These are phyloP conservation scores for Pseudococcus viburni DNA, from an alignment of 2,888 invertebrate genomes.

Conservation along the genomic window DNA sequence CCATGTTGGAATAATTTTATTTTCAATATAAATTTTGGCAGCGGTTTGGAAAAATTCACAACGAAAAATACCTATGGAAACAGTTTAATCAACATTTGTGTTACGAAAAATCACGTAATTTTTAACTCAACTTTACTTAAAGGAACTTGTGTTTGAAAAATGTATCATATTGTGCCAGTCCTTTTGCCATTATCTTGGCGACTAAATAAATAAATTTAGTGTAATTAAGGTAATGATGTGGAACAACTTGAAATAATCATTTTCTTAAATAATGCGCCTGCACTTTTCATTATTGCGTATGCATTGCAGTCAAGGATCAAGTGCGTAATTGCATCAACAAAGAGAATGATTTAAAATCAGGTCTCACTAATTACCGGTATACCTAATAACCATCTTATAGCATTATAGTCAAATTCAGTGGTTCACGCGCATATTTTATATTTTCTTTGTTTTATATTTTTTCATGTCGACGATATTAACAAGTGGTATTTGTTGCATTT, in stretches of 20 bases:
- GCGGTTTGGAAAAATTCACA: neutral
- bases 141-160: neutral
- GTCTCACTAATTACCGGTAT: neutral
- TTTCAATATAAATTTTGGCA: neutral
- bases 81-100: neutral
- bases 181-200: neutral
- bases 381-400: neutral
- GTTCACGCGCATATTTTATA: neutral
- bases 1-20: neutral
- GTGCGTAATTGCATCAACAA: neutral
- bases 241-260: slow-evolving; percentile 5
- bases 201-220: neutral
- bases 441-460: neutral
- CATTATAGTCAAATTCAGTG: neutral
- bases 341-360: neutral
- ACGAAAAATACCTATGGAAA: neutral
- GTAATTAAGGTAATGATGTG: neutral
- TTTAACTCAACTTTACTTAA: neutral
- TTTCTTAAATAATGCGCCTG: neutral
- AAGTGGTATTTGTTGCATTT: no score
- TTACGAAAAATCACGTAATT: neutral
- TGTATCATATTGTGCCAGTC: neutral
- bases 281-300: neutral
- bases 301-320: slow-evolving; percentile 31
- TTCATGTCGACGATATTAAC: no score